Conservation (phyloP, 2,888 invertebrate species). For the Philhelius pedissequus region DNA sequence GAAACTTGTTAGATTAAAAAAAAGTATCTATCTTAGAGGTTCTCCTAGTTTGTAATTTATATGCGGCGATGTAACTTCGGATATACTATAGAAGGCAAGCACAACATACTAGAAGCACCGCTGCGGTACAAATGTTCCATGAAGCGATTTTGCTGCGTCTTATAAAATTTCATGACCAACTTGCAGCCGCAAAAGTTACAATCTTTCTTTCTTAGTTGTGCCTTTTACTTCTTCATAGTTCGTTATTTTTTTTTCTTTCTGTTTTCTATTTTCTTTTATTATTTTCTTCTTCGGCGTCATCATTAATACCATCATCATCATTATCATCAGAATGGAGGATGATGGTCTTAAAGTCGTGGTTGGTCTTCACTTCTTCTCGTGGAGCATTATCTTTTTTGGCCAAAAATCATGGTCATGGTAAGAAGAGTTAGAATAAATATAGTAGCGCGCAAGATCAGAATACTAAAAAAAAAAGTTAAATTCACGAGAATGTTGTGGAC, state of each 20-base stretch:
- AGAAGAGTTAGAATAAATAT: neutral
- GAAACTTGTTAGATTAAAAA: slow-evolving; percentile 21
- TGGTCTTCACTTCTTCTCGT: slow-evolving; percentile 33
- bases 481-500: slow-evolving; percentile 54
- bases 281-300: slow-evolving; percentile 65
- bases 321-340: slow-evolving; percentile 10
- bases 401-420: slow-evolving; percentile 65
- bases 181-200: slow-evolving; percentile 68
- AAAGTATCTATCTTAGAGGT: slow-evolving; percentile 29
- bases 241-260: slow-evolving; percentile 22
- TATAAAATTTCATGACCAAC: slow-evolving; percentile 78
- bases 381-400: slow-evolving; percentile 31
- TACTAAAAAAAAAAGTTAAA: slow-evolving; percentile 48
- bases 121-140: slow-evolving; percentile 79
- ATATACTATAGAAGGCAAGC: slow-evolving; percentile 57
- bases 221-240: slow-evolving; percentile 50
- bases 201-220: slow-evolving; percentile 55
- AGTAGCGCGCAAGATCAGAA: slow-evolving; percentile 35
- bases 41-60: slow-evolving; percentile 26
- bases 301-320: slow-evolving; percentile 56
- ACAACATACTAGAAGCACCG: slow-evolving; percentile 77
- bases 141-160: slow-evolving; percentile 78
- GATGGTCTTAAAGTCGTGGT: slow-evolving; percentile 27
- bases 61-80: slow-evolving; percentile 1
- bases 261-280: slow-evolving; percentile 38